These are phyloP conservation scores for Botia kubotai DNA, from an alignment of 2,797 vertebrate genomes.

Conservation along the genomic window DNA sequence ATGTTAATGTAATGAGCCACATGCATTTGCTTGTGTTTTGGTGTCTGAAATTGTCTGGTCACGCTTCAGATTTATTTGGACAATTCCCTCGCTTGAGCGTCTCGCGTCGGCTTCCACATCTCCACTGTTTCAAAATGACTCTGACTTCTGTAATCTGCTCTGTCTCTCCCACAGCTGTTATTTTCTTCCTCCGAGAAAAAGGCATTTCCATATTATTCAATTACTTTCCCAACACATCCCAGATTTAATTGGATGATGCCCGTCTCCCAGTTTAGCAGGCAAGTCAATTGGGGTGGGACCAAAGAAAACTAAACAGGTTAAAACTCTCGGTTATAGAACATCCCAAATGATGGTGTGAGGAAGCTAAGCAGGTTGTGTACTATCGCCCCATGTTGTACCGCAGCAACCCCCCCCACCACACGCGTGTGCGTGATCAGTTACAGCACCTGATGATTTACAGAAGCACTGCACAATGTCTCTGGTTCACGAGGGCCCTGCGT, in stretches of 20 bases:
- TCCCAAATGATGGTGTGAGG: conserved; percentile 22
- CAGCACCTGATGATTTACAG: conserved; percentile 30
- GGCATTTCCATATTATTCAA: conserved; percentile 54
- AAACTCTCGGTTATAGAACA: conserved; percentile 34
- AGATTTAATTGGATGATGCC: conserved; percentile 53
- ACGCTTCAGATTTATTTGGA: conserved; percentile 27
- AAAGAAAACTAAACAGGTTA: conserved; percentile 40
- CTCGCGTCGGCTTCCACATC: neutral
- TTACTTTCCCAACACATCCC: conserved; percentile 49
- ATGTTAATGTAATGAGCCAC: conserved; percentile 20
- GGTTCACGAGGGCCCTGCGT: neutral
- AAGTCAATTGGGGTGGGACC: conserved; percentile 44
- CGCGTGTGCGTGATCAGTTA: conserved; percentile 8
- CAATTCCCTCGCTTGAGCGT: conserved; percentile 8
- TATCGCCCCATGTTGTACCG: neutral
- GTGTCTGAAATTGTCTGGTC: neutral
- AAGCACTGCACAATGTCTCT: neutral
- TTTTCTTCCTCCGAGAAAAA: conserved; percentile 34
- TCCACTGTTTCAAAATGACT: conserved; percentile 23
- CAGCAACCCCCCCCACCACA: neutral
- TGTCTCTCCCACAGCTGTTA: conserved; percentile 27
- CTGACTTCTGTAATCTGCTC: conserved; percentile 33
- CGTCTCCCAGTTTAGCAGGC: conserved; percentile 38
- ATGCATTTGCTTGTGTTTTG: conserved; percentile 1
- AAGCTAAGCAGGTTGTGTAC: conserved; percentile 31